Evolutionary conservation across 2,797 vertebrate genomes (phyloP), one percentile per base, ranked within the genome.

Genomic region (Mallotus villosus): DNA sequence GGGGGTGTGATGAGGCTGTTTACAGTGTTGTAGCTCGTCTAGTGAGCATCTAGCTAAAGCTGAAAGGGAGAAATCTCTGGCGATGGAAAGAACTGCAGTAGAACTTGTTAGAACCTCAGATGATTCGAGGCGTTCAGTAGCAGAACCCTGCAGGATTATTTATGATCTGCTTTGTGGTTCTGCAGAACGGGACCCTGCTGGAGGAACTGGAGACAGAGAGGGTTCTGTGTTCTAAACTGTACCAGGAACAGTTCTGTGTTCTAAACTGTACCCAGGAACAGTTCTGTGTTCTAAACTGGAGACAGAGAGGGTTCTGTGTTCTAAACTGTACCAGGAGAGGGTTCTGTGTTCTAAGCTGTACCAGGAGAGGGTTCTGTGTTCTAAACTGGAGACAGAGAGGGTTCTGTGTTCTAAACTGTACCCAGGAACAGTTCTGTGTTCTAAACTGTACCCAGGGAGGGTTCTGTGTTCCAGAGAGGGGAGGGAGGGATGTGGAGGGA

Each of bases 161-260:
- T 92, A 91, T 85, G 86, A 86, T 90, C 84, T 82, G 76, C 75
- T 82, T 84, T 82, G 74, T 86, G 90, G 88, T 88, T 84, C 75
- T 91, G 80, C 92, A 92, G 92, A 91, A 89, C 68, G 16, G 16
- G 22, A 63, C 4, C 22, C 65, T 79, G 79, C 73, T 78, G 24
- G 63, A 82, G 85, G 82, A 89, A 90, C 84, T 78, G 70, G 84
- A 88, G 85, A 79, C 63, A n/a, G 79, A 88, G 87, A 89, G 85
- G 59, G 63, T 34, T 65, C 73, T 83, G 73, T 70, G 79, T 75
- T 78, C 82, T 64, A 85, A 63, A 71, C 46, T 73, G 79, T 84
- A 80, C 77, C 79, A 70, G 85, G 79, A 88, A 89, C 84, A 53
- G 62, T 34, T 65, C 73, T 83, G 73, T 68, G 78, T 75, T 78